Conservation (phyloP, 2,797 vertebrate species). For the Astyanax mexicanus region DNA sequence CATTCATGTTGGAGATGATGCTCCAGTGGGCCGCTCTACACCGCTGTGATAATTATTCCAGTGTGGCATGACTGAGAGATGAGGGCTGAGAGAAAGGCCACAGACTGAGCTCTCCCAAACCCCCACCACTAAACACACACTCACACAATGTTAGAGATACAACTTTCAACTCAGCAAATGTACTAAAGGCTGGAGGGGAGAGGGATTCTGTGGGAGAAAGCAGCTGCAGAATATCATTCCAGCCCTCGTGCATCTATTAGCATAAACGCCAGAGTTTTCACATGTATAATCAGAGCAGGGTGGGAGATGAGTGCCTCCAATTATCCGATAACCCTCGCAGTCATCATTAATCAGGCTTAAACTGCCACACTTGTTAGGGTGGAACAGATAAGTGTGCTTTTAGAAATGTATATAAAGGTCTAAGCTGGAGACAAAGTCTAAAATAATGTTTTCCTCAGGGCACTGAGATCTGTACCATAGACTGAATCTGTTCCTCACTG, state of each 20-base stretch:
- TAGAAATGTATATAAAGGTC: constrained; percentile 5
- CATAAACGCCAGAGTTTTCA: constrained; percentile 40
- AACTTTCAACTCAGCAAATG: constrained; percentile 18
- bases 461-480: neutral
- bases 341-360: constrained; percentile 59
- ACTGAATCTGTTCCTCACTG: neutral
- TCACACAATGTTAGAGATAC: constrained; percentile 37
- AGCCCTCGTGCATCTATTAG: constrained; percentile 37
- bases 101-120: constrained; percentile 51
- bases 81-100: constrained; percentile 59
- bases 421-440: neutral
- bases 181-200: neutral
- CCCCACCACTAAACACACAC: constrained; percentile 24
- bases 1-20: constrained; percentile 62
- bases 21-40: constrained; percentile 64
- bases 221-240: constrained; percentile 46
- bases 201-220: neutral
- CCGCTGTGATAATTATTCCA: constrained; percentile 70
- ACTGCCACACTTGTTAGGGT: constrained; percentile 31
- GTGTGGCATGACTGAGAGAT: constrained; percentile 64
- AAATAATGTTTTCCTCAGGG: neutral
- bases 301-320: constrained; percentile 13
- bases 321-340: constrained; percentile 39
- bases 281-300: constrained; percentile 48
- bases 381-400: constrained; percentile 12